These are phyloP conservation scores for Leptinotarsa undecemlineata DNA, from an alignment of 1,140 invertebrate species.

Conservation along the genomic window DNA sequence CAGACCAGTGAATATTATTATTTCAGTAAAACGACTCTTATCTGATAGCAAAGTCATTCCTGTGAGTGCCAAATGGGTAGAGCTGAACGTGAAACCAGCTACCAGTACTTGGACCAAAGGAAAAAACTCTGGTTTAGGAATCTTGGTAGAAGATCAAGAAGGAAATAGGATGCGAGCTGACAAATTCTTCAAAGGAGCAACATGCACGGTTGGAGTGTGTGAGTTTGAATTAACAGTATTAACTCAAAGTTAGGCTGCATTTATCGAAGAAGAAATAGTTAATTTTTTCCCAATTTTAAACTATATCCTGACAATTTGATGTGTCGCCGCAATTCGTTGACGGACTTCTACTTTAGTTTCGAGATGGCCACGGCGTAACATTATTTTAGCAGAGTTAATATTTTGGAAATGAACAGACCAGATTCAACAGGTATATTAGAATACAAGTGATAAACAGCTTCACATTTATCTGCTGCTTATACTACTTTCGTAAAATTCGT, in stretches of 20 bases:
- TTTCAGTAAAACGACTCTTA: slow-evolving; percentile 46
- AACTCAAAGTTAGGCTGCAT: slow-evolving; percentile 20
- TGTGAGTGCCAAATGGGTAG: slow-evolving; percentile 47
- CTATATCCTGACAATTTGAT: no score
- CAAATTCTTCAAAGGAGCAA: slow-evolving; percentile 60
- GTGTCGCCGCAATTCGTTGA: no score
- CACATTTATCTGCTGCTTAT: no score
- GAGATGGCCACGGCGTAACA: no score
- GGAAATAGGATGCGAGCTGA: slow-evolving; percentile 59
- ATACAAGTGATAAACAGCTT: no score
- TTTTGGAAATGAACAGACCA: no score
- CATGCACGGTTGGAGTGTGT: slow-evolving; percentile 56
- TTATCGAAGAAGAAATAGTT: not conserved
- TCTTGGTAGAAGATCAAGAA: slow-evolving; percentile 68
- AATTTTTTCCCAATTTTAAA: no score
- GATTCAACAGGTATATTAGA: no score
- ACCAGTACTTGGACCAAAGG: slow-evolving; percentile 51
- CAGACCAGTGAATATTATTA: not conserved
- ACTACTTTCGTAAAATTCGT: no score
- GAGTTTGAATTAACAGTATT: slow-evolving; percentile 48
- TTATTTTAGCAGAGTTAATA: no score
- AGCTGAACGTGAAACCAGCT: slow-evolving; percentile 48
- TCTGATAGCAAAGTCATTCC: slow-evolving; percentile 49
- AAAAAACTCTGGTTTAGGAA: slow-evolving; percentile 62
- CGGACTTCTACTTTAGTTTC: no score